Base-by-base conservation (phyloP, 2,888 invertebrate species). In the Rhagonycha lutea region DNA sequence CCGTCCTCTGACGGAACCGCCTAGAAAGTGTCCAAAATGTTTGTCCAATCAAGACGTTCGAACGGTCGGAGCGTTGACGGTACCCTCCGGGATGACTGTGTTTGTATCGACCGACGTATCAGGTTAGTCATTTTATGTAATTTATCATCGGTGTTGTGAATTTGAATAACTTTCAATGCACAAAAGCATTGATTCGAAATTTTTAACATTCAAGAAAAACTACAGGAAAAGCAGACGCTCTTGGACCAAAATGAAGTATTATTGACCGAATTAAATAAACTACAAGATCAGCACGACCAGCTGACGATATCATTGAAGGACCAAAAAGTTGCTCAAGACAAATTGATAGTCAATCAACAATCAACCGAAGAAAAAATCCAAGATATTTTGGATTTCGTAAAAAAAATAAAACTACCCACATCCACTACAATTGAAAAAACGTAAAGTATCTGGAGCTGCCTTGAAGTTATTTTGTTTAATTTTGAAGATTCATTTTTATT, bases 1-100 rank as follows among this genome's bases (percentile, higher is more conserved):
- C 77, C 84, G 88, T 68, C 88, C 89, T 8, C 85, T 90, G 9
- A 86, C 88, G 12, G 86, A 87, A 67, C 86, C 89, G 2, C 86
- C 88, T 10, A 86, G 86, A 69, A 88, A 87, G 74, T 90, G 90
- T 81, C 90, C 90, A 8, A 88, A 87, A 79, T 90, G 90, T 79
- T 85, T 86, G 18, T 80, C 80, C 12, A 83, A 81, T 74, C 83
- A 86, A 83, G 87, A 86, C 73, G 83, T 83, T 61, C 83, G 84
- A 69, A 83, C 85, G 14, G 80, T 86, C 29, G 86, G 86, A 61
- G 82, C 85, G 28, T 79, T 86, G 69, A 86, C 81, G 77, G 84
- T 86, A 73, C 85, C 86, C 67, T 85, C 86, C 68, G 86, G 85
- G 72, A 86, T 86, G 86, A 85, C 83, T 61, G 86, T 86, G 62